Evolutionary conservation across 2,888 invertebrate genomes (phyloP).

Genomic region (Tetragonula carbonaria): DNA sequence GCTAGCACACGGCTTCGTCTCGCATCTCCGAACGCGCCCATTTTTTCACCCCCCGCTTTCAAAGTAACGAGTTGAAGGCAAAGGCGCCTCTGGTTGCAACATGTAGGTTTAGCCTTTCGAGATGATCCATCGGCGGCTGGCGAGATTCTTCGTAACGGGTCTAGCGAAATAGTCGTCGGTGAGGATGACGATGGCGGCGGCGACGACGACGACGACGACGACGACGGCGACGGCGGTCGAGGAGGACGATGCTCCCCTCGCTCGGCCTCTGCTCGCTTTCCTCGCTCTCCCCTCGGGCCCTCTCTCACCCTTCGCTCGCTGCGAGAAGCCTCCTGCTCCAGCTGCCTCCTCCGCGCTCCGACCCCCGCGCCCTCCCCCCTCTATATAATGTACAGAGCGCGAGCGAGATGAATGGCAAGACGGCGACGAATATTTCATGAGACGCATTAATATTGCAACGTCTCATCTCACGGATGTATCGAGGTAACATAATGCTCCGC

Average conservation of each 20-base stretch:
- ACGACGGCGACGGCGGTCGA: constrained; percentile 14
- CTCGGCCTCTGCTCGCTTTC: constrained; percentile 27
- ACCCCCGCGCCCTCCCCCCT: constrained; percentile 50
- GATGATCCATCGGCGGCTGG: too few relatives aligned
- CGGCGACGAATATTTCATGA: constrained; percentile 83
- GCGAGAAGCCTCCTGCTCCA: constrained; percentile 29
- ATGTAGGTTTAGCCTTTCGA: too few relatives aligned
- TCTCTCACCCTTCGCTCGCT: constrained; percentile 16
- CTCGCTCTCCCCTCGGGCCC: constrained; percentile 24
- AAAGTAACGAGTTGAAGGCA: too few relatives aligned
- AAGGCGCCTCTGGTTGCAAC: too few relatives aligned
- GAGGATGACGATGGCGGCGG: too few relatives aligned
- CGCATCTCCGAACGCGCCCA: too few relatives aligned
- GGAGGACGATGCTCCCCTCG: constrained; percentile 48
- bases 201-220: not conserved
- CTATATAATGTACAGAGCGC: constrained; percentile 72
- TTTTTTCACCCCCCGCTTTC: too few relatives aligned
- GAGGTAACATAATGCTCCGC: constrained; percentile 84
- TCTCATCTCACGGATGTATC: constrained; percentile 84
- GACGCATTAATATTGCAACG: constrained; percentile 83
- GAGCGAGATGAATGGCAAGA: constrained; percentile 83
- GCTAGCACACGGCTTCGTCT: constrained; percentile 3
- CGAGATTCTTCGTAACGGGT: too few relatives aligned
- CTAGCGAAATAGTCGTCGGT: too few relatives aligned
- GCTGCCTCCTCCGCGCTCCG: constrained; percentile 32